Evolutionary conservation across 2,888 invertebrate species (phyloP), one percentile per base, ranked within the genome.

Genomic region (Polyommatus iphigenia): DNA sequence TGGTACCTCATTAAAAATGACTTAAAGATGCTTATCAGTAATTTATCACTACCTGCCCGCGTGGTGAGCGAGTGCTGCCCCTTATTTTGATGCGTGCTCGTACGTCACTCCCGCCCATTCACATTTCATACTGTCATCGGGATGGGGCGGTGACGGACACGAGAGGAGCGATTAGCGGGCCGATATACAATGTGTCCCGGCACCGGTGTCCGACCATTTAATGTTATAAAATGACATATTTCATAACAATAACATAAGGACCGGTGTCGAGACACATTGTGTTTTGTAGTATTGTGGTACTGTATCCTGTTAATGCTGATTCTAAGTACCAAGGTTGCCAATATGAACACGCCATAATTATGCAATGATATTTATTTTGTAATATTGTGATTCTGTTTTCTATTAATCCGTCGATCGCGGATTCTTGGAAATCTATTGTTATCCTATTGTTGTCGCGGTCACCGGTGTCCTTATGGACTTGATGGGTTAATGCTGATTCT

Each of bases 91-190:
- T 84, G 81, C 79, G 78, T 75, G 76, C 77, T 78, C 80, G 79
- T 81, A 81, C 79, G 80, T 81, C 80, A 81, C 79, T 59, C 79
- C 79, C 81, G 80, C 82, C 82, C 82, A 81, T 82, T 83, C 82
- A 82, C 83, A 85, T 85, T 84, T 85, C 82, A 82, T 80, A 80
- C 83, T 84, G 83, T 84, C 83, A 82, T 83, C 83, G 78, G 79
- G 73, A 77, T 81, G 71, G 72, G 80, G 29, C 57, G 20, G 20
- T 54, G 57, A 71, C 3, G 24, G 62, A 76, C 36, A 67, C 6
- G 50, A 76, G 79, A 76, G 73, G 50, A 80, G 81, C 81, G 80
- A 32, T 67, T 46, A 54, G 78, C 76, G 77, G 24, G 8, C 13
- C 18, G 46, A 46, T 13, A 46, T 13, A 46, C 10, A 46, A 10